Conservation (phyloP, 2,888 invertebrate genomes). For the Cantharis nigra region DNA sequence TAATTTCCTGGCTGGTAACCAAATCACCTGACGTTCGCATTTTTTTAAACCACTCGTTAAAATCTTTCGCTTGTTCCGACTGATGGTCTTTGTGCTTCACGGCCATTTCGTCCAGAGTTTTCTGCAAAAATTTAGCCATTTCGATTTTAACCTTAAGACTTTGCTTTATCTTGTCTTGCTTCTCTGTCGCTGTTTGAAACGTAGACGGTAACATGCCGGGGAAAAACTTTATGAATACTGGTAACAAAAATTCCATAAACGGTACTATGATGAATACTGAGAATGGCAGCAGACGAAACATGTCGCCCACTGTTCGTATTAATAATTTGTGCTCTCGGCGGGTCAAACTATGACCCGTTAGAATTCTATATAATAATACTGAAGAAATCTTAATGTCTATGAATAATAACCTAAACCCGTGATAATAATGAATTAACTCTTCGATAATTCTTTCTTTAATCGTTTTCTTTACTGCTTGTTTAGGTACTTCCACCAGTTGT, state of each 20-base stretch:
- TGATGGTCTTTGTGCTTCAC: slow-evolving; percentile 80
- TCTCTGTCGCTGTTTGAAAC: slow-evolving; percentile 86
- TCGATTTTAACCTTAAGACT: slow-evolving; percentile 90
- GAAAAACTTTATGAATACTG: slow-evolving; percentile 91
- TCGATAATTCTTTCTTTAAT: slow-evolving; percentile 75
- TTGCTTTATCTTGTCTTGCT: slow-evolving; percentile 86
- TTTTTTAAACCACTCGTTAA: slow-evolving; percentile 85
- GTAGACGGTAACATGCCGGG: slow-evolving; percentile 97
- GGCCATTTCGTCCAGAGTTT: slow-evolving; percentile 94
- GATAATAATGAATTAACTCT: slow-evolving; percentile 92
- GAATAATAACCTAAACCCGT: slow-evolving; percentile 92
- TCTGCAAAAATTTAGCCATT: slow-evolving; percentile 97
- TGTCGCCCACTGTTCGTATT: slow-evolving; percentile 89
- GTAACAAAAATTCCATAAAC: slow-evolving; percentile 94
- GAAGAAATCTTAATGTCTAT: slow-evolving; percentile 88
- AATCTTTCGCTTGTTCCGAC: slow-evolving; percentile 87
- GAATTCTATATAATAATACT: slow-evolving; percentile 77
- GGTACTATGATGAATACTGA: slow-evolving; percentile 96
- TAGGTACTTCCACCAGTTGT: slow-evolving; percentile 62
- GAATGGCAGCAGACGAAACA: slow-evolving; percentile 96
- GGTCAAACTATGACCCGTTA: slow-evolving; percentile 81
- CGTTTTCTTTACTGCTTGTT: slow-evolving; percentile 63
- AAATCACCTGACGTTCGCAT: slow-evolving; percentile 81
- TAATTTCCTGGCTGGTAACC: slow-evolving; percentile 89
- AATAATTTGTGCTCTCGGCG: slow-evolving; percentile 89